phyloP scores from a whole-genome alignment of 2,888 invertebrate genomes.

The Pycnomerus fuliginosus region DNA sequence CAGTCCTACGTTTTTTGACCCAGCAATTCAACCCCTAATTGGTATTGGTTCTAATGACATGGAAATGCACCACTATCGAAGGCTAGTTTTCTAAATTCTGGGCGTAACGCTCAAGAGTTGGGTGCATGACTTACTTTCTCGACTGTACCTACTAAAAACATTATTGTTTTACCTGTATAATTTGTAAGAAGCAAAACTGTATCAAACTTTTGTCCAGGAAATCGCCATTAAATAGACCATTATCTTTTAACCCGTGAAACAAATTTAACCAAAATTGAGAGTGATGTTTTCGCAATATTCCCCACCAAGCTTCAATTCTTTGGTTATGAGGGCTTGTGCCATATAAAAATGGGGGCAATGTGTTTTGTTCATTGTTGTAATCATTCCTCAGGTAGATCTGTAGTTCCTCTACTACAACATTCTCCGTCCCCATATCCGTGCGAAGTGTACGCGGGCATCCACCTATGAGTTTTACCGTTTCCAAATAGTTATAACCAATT shows the following conservation, averaged over 20 bases:
- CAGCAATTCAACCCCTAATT: too few relatives aligned
- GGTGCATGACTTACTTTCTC: too few relatives aligned
- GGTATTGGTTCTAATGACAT: too few relatives aligned
- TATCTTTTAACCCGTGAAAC: conserved; percentile 9
- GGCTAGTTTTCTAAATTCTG: too few relatives aligned
- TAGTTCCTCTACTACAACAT: conserved; percentile 15
- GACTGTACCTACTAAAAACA: too few relatives aligned
- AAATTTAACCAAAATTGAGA: conserved; percentile 19
- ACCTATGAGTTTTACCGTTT: conserved; percentile 8
- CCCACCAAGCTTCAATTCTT: conserved; percentile 26
- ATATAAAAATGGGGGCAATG: conserved; percentile 13
- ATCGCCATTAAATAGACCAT: conserved; percentile 6
- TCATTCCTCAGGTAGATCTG: conserved; percentile 10
- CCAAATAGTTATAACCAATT: conserved; percentile 21
- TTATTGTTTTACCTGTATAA: conserved; percentile 22
- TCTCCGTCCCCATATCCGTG: conserved; percentile 28
- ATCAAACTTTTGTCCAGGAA: conserved; percentile 16
- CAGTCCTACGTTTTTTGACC: too few relatives aligned
- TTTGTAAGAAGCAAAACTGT: conserved; percentile 12
- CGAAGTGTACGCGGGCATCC: conserved; percentile 20
- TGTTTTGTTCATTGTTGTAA: neutral
- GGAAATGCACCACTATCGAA: too few relatives aligned
- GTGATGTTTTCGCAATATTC: conserved; percentile 13
- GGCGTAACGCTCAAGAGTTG: too few relatives aligned
- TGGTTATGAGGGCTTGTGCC: conserved; percentile 22